Evolutionary conservation across 2,888 invertebrate species (phyloP).

Genomic region (Calephelis perditalis): DNA sequence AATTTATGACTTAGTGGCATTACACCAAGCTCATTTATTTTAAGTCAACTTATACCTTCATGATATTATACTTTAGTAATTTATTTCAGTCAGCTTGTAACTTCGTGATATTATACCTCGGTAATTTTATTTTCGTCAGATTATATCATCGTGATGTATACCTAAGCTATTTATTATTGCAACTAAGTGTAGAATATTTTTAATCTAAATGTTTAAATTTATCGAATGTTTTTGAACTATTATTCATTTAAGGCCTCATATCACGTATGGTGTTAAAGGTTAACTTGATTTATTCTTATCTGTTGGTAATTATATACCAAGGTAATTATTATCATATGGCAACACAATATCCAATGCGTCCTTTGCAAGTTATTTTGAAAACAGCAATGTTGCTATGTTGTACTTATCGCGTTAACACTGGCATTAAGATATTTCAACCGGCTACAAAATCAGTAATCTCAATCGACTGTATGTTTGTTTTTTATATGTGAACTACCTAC

Average conservation of each 20-base stretch:
- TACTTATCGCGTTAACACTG: too few species aligned
- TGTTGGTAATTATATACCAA: conserved; percentile 43
- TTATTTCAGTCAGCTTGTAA: too few species aligned
- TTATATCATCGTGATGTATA: neutral
- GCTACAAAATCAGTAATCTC: too few species aligned
- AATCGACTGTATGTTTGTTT: too few species aligned
- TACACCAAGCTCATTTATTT: too few species aligned
- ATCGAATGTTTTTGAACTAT: conserved; percentile 51
- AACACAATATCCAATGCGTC: conserved; percentile 14
- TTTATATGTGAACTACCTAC: too few species aligned
- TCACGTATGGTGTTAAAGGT: conserved; percentile 50
- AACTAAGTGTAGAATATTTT: conserved; percentile 26
- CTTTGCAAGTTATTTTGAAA: conserved; percentile 1
- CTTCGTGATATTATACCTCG: too few species aligned
- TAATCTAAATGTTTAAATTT: conserved; percentile 35
- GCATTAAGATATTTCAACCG: too few species aligned
- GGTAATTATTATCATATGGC: conserved; percentile 46
- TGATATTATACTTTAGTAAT: too few species aligned
- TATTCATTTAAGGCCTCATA: conserved; percentile 61
- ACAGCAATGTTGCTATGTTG: neutral
- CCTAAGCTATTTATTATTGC: conserved; percentile 19
- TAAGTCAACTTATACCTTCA: too few species aligned
- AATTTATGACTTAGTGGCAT: too few species aligned
- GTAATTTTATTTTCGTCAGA: neutral
- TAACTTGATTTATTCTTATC: conserved; percentile 45